Evolutionary conservation across 2,113 vertebrate genomes (phyloP).

Genomic region (Pygoscelis adeliae): DNA sequence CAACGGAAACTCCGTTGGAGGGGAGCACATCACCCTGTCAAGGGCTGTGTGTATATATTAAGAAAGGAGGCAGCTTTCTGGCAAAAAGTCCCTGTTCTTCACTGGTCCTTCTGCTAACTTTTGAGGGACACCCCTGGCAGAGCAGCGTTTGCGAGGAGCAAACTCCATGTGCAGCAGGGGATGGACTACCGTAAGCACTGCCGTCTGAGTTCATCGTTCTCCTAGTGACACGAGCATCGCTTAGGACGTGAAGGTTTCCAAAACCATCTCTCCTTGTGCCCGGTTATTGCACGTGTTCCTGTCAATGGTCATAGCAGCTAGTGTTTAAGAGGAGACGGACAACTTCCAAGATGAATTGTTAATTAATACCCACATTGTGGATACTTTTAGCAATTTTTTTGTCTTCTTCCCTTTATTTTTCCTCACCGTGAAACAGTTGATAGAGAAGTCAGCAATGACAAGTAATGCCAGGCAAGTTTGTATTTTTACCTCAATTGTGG

Average conservation of each 20-base stretch:
- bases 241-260: not conserved
- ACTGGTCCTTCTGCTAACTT: not conserved
- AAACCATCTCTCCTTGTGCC: not conserved
- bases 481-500: not conserved
- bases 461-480: not conserved
- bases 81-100: not conserved
- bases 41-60: not conserved
- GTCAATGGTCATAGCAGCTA: not conserved
- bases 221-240: rapidly evolving
- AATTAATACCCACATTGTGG: not conserved
- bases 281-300: rapidly evolving
- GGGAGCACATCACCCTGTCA: not conserved
- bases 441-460: not conserved
- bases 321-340: rapidly evolving
- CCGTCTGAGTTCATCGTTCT: not conserved
- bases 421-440: not conserved
- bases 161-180: rapidly evolving
- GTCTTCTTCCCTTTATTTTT: not conserved
- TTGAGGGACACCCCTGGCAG: not conserved
- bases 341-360: not conserved
- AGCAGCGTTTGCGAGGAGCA: not conserved
- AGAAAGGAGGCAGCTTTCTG: not conserved
- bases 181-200: rapidly evolving
- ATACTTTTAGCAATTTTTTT: not conserved
- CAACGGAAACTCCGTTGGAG: rapidly evolving